Base-by-base conservation (phyloP, 2,797 vertebrate species). In the Sparidentex hasta region DNA sequence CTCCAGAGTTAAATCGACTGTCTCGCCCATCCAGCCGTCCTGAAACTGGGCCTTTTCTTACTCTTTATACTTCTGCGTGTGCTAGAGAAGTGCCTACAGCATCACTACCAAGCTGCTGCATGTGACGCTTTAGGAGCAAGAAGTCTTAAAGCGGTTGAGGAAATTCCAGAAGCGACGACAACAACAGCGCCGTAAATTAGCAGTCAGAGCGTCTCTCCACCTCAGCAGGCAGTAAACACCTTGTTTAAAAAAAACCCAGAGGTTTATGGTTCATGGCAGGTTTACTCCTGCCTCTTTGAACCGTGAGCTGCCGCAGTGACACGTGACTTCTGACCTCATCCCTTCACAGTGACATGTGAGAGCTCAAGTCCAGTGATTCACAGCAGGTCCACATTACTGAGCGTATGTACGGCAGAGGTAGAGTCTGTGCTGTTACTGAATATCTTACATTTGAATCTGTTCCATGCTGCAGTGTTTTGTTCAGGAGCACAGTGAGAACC, bases 161-260 rank as follows among this genome's bases (percentile, higher is more conserved):
- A 84, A 75, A 86, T 83, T 71, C 82, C 81, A 78, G 58, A 65
- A 80, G 47, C 23, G 59, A 74, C 80, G 78, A 69, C 25, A 90
- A 81, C 74, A 89, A 74, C 71, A 87, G 43, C 0, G 80, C 41
- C 43, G 48, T 88, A 85, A 79, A 83, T 83, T 27, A 69, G 12
- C 43, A 33, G 25, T 67, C 71, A 25, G 79, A 74, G 46, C 12
- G 62, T 11, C 46, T 25, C 25, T 74, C 2, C 38, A 46, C 11
- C 63, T 3, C 64, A 59, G 56, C 70, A 21, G 85, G 85, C 68
- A 72, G 76, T 59, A 57, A 75, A 86, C 67, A 66, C 61, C 47
- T 76, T 16, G 3, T 62, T 74, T 44, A 44, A 16, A 52, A 17
- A 17, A 38, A 56, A 50, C 7, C 0, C 14, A 0, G 14, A 47